Evolutionary conservation across 2,797 vertebrate genomes (phyloP), one percentile per base, ranked within the genome.

Genomic region (Brachyalestes nurse): DNA sequence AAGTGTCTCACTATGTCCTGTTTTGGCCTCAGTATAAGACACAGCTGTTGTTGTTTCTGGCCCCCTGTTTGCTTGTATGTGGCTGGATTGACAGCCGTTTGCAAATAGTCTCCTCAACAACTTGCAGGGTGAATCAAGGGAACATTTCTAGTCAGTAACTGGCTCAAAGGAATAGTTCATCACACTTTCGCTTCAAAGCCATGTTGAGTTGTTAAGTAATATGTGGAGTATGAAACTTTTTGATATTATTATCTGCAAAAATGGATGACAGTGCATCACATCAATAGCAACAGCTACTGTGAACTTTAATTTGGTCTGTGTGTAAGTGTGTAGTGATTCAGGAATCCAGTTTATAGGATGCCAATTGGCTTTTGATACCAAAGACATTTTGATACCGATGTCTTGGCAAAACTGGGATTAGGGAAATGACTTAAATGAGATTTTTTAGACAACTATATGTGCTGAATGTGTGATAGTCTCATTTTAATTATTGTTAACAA

Each of bases 21-120:
- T 71, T 25, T 49, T 57, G 77, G 77, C 64, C 55, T 40, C 72
- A 1, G 19, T 60, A 19, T 17, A 42, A 78, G 28, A 42, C 62
- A 51, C 25, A n/a, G 25, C 60, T n/a, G 25, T 42, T 65, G 17
- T 65, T 21, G n/a, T 53, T 55, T 67, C 62, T 77, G 67, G 67
- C 28, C 25, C 28, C 34, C 45, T 38, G 16, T 77, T 53, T 53
- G 38, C 55, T 60, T 34, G 51, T 34, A 38, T 9, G 16, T 47
- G 23, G 67, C 21, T 10, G 21, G n/a, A 70, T 77, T 77, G 75
- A 64, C 61, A 51, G 25, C 45, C 19, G 55, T 73, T 73, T 60
- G 53, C 55, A 73, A 73, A 73, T 40, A 72, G 71, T 72, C 71
- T 40, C 71, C 51, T 57, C 71, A 10, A 38, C 71, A 73, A 73